Conservation (phyloP, 2,113 vertebrate species). For the Myiagra hebetior region DNA sequence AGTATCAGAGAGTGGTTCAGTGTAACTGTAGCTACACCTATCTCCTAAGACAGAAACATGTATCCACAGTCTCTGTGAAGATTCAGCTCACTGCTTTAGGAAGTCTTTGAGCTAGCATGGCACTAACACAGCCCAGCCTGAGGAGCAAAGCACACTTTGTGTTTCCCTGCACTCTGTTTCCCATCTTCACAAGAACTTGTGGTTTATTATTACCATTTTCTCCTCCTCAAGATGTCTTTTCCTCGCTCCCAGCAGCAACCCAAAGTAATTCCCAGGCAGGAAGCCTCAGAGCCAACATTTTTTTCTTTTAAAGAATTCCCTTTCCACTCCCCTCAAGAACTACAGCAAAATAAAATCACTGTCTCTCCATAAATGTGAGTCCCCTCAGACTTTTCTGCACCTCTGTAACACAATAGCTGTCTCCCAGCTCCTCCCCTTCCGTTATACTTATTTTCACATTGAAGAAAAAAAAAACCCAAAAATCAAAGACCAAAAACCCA, state of each 20-base stretch:
- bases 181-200: not conserved
- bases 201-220: conserved; percentile 8
- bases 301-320: not conserved
- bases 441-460: not conserved
- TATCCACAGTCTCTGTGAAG: conserved; percentile 48
- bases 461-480: not conserved
- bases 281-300: not conserved
- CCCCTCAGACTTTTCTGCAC: not conserved
- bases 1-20: not conserved
- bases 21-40: conserved; percentile 22
- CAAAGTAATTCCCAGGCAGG: conserved; percentile 9
- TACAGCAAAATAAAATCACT: not conserved
- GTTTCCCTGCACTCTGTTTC: not conserved
- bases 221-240: not conserved
- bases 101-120: not conserved
- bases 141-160: not conserved
- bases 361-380: not conserved
- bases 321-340: not conserved
- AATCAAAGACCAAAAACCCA: not conserved
- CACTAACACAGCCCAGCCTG: not conserved
- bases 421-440: not conserved
- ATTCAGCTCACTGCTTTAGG: conserved; percentile 2
- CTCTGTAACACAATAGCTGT: not conserved
- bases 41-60: conserved; percentile 29
- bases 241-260: not conserved